Evolutionary conservation across 1,140 invertebrate genomes (phyloP).

Genomic region (Armadillidium nasatum): DNA sequence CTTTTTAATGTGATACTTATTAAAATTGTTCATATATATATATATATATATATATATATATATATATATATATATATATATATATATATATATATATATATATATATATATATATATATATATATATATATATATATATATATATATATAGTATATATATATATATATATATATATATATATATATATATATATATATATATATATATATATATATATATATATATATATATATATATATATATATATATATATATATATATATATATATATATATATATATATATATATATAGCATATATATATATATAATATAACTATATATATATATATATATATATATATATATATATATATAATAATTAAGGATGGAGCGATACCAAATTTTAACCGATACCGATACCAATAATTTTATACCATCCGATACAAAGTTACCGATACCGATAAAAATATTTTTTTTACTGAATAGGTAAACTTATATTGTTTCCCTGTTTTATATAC

Average conservation of each 20-base stretch:
- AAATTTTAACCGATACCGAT: too few relatives aligned
- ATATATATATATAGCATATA: slow-evolving; percentile 23
- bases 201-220: slow-evolving; percentile 18
- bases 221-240: slow-evolving; percentile 26
- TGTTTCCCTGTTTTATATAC: not conserved
- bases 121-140: slow-evolving; percentile 5
- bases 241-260: slow-evolving; percentile 27
- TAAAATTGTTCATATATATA: not conserved
- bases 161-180: not conserved
- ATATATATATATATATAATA: too few relatives aligned
- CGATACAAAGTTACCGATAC: not conserved
- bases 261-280: slow-evolving; percentile 26
- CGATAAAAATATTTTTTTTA: not conserved
- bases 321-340: too few relatives aligned
- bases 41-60: slow-evolving; percentile 12
- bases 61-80: slow-evolving; percentile 9
- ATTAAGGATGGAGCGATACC: too few relatives aligned
- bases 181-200: slow-evolving; percentile 6
- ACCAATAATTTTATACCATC: too few relatives aligned
- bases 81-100: slow-evolving; percentile 11
- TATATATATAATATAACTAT: slow-evolving; percentile 24
- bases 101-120: slow-evolving; percentile 12
- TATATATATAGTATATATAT: slow-evolving; percentile 4
- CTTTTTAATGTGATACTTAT: too few relatives aligned
- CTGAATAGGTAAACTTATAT: not conserved